phyloP scores from a whole-genome alignment of 2,797 vertebrate species.

The Valencia hispanica region DNA sequence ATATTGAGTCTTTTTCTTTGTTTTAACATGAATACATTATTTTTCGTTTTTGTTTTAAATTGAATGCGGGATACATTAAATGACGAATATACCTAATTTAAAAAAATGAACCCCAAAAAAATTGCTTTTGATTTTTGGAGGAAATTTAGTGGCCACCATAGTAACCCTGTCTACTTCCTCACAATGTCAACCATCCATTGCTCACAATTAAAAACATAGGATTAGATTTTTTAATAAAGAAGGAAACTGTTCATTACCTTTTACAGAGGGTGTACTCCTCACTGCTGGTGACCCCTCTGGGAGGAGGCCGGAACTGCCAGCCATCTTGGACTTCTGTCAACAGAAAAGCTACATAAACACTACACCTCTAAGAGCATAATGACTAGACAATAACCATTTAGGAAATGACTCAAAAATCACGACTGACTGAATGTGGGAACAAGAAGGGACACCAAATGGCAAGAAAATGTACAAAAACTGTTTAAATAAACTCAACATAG shows the following conservation, averaged over 20 bases:
- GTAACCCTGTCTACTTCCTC: too few species aligned
- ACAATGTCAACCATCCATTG: not conserved
- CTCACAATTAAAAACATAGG: not conserved
- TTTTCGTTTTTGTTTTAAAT: not conserved
- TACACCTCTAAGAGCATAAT: not conserved
- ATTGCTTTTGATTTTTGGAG: not conserved
- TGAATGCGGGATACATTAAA: not conserved
- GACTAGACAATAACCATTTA: not conserved
- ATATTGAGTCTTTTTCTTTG: not conserved
- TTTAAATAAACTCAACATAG: slow-evolving; percentile 17
- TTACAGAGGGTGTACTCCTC: slow-evolving; percentile 99
- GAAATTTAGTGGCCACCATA: not conserved
- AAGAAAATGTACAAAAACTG: not conserved
- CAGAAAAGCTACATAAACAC: slow-evolving; percentile 42
- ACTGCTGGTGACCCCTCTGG: slow-evolving; percentile 97
- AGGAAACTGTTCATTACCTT: slow-evolving; percentile 81
- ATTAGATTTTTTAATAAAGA: not conserved
- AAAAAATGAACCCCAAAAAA: not conserved
- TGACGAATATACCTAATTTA: not conserved
- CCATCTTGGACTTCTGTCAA: slow-evolving; percentile 87
- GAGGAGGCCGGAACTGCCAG: slow-evolving; percentile 97
- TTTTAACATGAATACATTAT: not conserved
- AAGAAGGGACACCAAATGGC: not conserved
- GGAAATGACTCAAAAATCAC: not conserved
- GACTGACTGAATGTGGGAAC: not conserved